Conservation (phyloP, 2,888 invertebrate genomes). For the Choreutis nemorana region DNA sequence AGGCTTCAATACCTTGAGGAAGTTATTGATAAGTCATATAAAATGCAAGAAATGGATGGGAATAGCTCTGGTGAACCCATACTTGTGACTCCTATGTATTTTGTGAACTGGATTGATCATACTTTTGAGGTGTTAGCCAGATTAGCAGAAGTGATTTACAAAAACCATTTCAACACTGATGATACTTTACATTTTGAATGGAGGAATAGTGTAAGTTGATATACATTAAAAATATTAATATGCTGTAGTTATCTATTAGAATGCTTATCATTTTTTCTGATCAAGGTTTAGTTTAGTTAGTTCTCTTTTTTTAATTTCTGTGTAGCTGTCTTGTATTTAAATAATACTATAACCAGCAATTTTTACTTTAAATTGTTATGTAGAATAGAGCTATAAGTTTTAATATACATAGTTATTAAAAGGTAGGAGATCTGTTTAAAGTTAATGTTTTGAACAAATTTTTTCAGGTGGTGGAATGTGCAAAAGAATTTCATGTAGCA, state of each 20-base stretch:
- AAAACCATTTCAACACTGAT: constrained; percentile 29
- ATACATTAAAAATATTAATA: constrained; percentile 2
- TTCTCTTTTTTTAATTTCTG: no score
- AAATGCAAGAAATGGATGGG: constrained; percentile 9
- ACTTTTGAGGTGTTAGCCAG: constrained; percentile 46
- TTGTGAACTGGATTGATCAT: constrained; percentile 59
- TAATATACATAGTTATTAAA: neutral
- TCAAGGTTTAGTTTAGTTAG: no score
- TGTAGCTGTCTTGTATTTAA: neutral
- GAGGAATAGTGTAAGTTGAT: constrained; percentile 39
- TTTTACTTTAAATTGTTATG: neutral
- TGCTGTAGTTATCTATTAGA: no score
- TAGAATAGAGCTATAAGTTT: no score
- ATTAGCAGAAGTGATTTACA: constrained; percentile 33
- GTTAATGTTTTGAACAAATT: constrained; percentile 3
- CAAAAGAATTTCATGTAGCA: constrained; percentile 36
- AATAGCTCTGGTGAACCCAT: constrained; percentile 24
- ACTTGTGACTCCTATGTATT: constrained; percentile 38
- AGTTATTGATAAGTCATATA: constrained; percentile 1
- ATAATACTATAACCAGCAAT: neutral
- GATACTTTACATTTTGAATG: constrained; percentile 23
- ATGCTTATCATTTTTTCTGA: no score
- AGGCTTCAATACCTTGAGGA: constrained; percentile 28
- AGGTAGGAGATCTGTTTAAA: no score
- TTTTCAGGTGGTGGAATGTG: constrained; percentile 40